A percentile compares a stretch with the other conserved stretches of the same genome.
Conservation (phyloP, 2,797 vertebrate species). For the Xenentodon cancila region DNA sequence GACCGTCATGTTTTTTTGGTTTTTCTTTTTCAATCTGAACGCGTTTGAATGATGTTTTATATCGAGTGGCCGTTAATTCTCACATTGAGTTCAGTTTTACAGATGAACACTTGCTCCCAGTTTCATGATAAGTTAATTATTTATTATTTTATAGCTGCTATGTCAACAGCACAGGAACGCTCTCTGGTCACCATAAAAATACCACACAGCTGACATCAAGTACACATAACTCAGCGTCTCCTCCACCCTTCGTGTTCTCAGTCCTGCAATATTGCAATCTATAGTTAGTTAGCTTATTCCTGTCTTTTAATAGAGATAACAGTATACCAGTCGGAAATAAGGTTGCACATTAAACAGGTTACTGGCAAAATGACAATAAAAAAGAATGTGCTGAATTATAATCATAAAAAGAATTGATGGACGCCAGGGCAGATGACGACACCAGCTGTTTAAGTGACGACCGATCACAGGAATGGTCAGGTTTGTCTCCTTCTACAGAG, state of each 20-base stretch:
- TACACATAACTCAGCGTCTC: slow-evolving; percentile 2
- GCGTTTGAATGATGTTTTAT: background rate
- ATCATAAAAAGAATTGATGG: no score
- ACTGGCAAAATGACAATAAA: no score
- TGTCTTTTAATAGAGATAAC: background rate
- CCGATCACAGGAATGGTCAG: no score
- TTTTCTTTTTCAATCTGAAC: background rate
- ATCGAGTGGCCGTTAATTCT: no score
- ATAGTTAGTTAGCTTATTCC: background rate
- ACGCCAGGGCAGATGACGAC: no score
- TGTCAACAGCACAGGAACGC: slow-evolving; percentile 25
- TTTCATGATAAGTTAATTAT: slow-evolving; percentile 44
- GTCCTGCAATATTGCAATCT: background rate
- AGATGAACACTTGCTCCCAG: slow-evolving; percentile 10
- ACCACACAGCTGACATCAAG: slow-evolving; percentile 9
- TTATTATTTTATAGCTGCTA: slow-evolving; percentile 52
- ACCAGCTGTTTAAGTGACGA: no score
- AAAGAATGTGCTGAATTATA: no score
- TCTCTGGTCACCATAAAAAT: slow-evolving; percentile 25
- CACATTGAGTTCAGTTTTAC: background rate
- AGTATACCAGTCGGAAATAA: no score
- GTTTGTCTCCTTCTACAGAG: no score
- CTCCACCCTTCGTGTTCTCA: slow-evolving; percentile 4
- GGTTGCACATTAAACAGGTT: no score
- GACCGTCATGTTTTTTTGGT: no score